Conservation (phyloP, 2,113 vertebrate species). For the Dasyprocta punctata region DNA sequence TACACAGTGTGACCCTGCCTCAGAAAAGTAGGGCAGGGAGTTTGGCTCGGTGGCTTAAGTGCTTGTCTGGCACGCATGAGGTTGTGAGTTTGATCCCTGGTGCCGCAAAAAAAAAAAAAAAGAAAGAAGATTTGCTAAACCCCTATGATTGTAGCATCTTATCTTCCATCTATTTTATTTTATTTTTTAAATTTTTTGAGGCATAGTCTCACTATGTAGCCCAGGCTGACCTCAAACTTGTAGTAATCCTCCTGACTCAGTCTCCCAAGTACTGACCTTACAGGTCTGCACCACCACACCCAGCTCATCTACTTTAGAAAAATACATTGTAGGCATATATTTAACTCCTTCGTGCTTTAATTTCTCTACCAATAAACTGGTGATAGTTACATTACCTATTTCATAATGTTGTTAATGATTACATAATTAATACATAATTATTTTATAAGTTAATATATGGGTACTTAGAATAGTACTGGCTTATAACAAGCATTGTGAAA, state of each 20-base stretch:
- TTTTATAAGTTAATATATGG: conserved; percentile 1
- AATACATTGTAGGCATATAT: background rate
- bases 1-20: too few relatives aligned
- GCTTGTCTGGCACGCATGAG: too few relatives aligned
- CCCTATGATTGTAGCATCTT: background rate
- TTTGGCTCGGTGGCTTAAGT: too few relatives aligned
- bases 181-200: background rate
- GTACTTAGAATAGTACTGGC: background rate
- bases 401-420: background rate
- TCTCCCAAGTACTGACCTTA: background rate
- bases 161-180: background rate
- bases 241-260: background rate
- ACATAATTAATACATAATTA: background rate
- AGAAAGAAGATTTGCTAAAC: background rate
- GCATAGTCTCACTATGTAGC: background rate
- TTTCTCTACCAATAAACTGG: background rate
- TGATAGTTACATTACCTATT: background rate
- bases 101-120: too few relatives aligned
- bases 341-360: background rate
- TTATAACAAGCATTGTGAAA: conserved; percentile 16
- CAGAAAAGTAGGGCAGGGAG: too few relatives aligned
- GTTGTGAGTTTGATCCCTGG: too few relatives aligned
- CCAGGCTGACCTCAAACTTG: background rate
- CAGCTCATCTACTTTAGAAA: conserved; percentile 45
- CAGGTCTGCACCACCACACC: background rate